Conservation (phyloP, 2,888 invertebrate genomes). For the Eurytoma californica region DNA sequence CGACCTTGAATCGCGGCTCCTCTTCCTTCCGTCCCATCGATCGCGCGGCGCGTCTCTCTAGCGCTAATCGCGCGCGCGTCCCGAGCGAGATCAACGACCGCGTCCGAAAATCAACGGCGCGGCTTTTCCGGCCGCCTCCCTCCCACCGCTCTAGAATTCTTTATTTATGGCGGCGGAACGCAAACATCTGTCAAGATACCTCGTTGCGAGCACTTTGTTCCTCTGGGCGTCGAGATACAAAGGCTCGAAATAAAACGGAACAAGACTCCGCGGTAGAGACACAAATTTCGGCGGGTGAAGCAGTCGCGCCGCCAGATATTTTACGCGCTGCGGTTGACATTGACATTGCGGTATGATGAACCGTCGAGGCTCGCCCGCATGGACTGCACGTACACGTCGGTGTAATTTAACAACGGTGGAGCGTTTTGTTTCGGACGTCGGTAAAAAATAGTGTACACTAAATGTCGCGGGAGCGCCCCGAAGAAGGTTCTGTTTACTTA, state of each 20-base stretch:
- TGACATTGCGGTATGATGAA: slow-evolving; percentile 34
- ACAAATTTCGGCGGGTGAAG: slow-evolving; percentile 28
- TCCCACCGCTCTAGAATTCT: slow-evolving; percentile 43
- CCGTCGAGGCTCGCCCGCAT: neutral
- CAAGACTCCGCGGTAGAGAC: slow-evolving; percentile 11
- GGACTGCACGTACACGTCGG: neutral
- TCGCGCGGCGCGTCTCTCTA: too few relatives aligned
- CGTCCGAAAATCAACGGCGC: too few relatives aligned
- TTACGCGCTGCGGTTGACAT: slow-evolving; percentile 37
- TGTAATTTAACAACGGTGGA: neutral
- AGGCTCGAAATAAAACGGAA: slow-evolving; percentile 41
- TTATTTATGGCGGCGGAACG: slow-evolving; percentile 57
- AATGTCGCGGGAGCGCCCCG: slow-evolving; percentile 9
- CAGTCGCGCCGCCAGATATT: slow-evolving; percentile 27
- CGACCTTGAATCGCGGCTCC: too few relatives aligned
- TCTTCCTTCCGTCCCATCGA: too few relatives aligned
- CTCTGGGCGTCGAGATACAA: slow-evolving; percentile 6
- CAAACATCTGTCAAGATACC: slow-evolving; percentile 58
- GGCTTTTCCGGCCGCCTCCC: too few relatives aligned
- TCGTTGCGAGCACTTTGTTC: slow-evolving; percentile 48
- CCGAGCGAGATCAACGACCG: too few relatives aligned
- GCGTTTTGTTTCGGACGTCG: neutral
- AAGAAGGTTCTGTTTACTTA: slow-evolving; percentile 41
- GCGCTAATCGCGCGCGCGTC: too few relatives aligned
- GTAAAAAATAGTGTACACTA: neutral